phyloP scores from a whole-genome alignment of 2,888 invertebrate genomes.

The Calameuta pallipes region DNA sequence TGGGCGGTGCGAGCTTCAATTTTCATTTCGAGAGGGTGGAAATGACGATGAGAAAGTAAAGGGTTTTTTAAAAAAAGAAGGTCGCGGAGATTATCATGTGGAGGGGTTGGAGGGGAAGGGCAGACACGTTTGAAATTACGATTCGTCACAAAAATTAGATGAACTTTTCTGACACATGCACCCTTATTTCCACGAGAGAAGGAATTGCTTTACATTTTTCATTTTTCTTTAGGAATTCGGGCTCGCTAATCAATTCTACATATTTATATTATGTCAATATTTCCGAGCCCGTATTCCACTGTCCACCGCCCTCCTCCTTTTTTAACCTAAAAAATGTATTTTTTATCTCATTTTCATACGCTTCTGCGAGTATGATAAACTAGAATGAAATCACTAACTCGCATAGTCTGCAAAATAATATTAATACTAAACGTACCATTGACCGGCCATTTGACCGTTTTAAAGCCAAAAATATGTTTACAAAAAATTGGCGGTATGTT shows the following conservation, averaged over 20 bases:
- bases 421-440: background rate
- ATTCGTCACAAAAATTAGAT: background rate
- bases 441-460: too few relatives aligned
- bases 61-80: background rate
- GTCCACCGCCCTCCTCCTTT: fast-evolving
- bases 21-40: background rate
- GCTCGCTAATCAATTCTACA: background rate
- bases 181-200: background rate
- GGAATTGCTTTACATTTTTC: background rate
- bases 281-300: background rate
- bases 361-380: too few relatives aligned
- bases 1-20: background rate
- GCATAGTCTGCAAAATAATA: background rate
- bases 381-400: too few relatives aligned
- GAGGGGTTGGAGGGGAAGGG: background rate
- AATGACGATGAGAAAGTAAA: background rate
- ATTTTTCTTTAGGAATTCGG: background rate
- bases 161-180: background rate
- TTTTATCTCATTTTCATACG: too few relatives aligned
- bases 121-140: background rate
- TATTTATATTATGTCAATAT: background rate
- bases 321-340: background rate
- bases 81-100: background rate
- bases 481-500: too few relatives aligned
- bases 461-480: too few relatives aligned